Percentiles rank a stretch among this genome's conserved stretches.
Evolutionary conservation across 2,797 vertebrate genomes (phyloP).

Genomic region (Poeciliopsis turneri): DNA sequence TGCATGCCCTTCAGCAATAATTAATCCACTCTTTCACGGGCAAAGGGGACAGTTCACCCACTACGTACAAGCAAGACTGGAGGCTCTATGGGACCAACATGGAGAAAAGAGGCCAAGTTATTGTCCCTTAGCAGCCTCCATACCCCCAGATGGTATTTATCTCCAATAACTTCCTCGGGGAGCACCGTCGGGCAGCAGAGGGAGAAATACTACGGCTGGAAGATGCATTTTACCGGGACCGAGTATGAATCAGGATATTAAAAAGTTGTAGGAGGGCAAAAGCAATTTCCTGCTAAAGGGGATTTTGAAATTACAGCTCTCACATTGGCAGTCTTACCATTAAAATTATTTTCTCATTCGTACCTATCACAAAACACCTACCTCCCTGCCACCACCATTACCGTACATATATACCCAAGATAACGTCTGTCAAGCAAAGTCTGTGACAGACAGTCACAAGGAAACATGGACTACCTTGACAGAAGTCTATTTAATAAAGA

Average conservation of each 20-base stretch:
- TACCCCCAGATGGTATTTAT: conserved; percentile 67
- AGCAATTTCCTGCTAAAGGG: conserved; percentile 80
- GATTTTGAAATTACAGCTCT: conserved; percentile 70
- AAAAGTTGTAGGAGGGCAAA: conserved; percentile 76
- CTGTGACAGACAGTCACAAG: conserved; percentile 24
- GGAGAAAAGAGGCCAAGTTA: conserved; percentile 27
- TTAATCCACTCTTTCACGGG: conserved; percentile 69
- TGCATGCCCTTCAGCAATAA: conserved; percentile 75
- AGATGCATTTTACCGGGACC: conserved; percentile 53
- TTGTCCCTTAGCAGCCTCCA: conserved; percentile 39
- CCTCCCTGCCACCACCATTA: conserved; percentile 7
- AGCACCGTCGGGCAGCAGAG: conserved; percentile 46
- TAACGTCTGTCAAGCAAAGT: conserved; percentile 37
- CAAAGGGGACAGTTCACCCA: conserved; percentile 44
- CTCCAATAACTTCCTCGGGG: conserved; percentile 67
- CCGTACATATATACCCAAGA: conserved; percentile 19
- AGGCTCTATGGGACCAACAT: conserved; percentile 31
- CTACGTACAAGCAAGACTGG: conserved; percentile 34
- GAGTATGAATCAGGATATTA: conserved; percentile 80
- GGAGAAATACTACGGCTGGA: conserved; percentile 50
- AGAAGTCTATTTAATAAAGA: background rate
- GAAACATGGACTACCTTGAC: conserved; percentile 17
- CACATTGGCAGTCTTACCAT: conserved; percentile 46
- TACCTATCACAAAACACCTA: conserved; percentile 44
- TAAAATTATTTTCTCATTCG: conserved; percentile 55